phyloP scores from a whole-genome alignment of 2,113 vertebrate species.

The Megaceryle torquata region DNA sequence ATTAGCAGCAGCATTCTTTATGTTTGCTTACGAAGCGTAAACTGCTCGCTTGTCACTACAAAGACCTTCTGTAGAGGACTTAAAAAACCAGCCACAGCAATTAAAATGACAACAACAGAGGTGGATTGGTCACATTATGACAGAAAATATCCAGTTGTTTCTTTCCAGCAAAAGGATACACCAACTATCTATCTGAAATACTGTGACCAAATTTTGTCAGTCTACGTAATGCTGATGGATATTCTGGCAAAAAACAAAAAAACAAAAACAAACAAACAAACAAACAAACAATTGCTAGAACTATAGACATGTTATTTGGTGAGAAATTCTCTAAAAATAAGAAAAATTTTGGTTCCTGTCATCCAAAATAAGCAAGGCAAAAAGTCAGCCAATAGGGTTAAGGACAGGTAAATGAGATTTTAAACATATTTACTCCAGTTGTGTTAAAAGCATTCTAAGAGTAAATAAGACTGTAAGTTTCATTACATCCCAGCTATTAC shows the following conservation, averaged over 20 bases:
- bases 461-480: neutral
- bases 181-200: neutral
- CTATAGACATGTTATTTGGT: neutral
- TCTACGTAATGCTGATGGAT: neutral
- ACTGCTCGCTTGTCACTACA: slow-evolving; percentile 50
- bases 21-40: slow-evolving; percentile 59
- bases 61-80: slow-evolving; percentile 64
- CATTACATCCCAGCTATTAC: neutral
- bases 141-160: slow-evolving; percentile 54
- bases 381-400: neutral
- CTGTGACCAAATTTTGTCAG: neutral
- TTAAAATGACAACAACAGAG: slow-evolving; percentile 65
- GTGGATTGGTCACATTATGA: slow-evolving; percentile 43
- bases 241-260: neutral
- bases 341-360: neutral
- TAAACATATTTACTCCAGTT: neutral
- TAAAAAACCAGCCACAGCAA: slow-evolving; percentile 56
- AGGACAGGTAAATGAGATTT: neutral
- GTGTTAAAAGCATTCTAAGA: neutral
- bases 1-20: slow-evolving; percentile 60
- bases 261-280: too few relatives aligned
- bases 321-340: neutral
- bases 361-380: neutral
- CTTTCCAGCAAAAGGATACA: neutral
- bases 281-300: neutral